Conservation (phyloP, 2,113 vertebrate species). For the Alouatta palliata region DNA sequence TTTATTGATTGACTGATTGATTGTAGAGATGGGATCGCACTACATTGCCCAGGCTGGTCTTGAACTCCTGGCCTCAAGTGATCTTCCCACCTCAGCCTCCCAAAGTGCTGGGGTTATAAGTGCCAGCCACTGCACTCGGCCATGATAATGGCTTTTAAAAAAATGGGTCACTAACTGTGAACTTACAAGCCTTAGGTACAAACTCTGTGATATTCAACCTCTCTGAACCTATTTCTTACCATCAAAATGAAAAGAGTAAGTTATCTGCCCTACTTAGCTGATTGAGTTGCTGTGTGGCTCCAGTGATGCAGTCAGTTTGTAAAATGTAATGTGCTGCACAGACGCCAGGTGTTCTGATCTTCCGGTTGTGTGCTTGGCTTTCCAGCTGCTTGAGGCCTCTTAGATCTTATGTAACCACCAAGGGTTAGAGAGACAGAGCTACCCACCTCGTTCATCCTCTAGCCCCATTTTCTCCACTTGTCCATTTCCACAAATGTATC, state of each 20-base stretch:
- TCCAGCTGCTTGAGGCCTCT: neutral
- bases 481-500: constrained; percentile 28
- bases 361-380: neutral
- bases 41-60: no score
- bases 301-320: neutral
- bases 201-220: neutral
- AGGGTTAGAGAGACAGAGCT: fast-evolving
- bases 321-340: neutral
- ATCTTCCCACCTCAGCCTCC: no score
- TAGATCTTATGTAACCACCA: neutral
- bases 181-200: neutral
- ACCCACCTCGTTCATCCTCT: neutral
- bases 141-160: neutral
- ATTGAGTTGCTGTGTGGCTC: neutral
- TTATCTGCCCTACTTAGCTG: neutral
- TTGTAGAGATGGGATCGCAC: no score
- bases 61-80: no score
- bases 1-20: neutral
- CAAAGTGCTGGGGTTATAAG: no score
- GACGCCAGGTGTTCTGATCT: neutral
- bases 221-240: neutral
- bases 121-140: no score
- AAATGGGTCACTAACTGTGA: neutral
- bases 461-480: neutral
- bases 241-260: neutral